These are phyloP conservation scores for Epizoanthus rinbou DNA, from an alignment of 92 coral and sea anemone species.

Conservation along the genomic window DNA sequence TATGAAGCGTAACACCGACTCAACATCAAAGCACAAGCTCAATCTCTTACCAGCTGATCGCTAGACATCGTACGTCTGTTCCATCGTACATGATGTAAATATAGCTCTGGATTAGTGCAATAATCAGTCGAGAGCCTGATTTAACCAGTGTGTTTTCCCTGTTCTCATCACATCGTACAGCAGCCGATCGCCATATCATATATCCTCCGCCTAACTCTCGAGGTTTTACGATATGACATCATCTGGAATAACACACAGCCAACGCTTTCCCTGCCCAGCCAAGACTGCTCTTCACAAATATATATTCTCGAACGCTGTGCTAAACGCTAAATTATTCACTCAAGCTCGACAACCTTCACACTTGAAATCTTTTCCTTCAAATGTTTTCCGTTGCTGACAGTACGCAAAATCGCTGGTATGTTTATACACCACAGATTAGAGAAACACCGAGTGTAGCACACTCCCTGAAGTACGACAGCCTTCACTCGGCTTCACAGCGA, in stretches of 20 bases:
- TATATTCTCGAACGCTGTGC: constrained; percentile 10
- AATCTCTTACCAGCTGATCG: constrained; percentile 28
- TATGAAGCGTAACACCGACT: background rate
- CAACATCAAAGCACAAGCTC: background rate
- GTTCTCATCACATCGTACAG: constrained; percentile 8
- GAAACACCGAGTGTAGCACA: background rate
- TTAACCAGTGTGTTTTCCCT: background rate
- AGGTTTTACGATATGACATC: constrained; percentile 34
- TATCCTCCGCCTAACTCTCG: constrained; percentile 20
- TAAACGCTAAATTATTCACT: constrained; percentile 23
- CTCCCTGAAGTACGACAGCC: constrained; percentile 38
- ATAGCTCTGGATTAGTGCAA: background rate
- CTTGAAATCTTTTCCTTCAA: background rate
- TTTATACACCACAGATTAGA: background rate
- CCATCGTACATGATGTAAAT: constrained; percentile 27
- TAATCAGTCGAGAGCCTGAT: background rate
- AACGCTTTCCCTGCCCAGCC: background rate
- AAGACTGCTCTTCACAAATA: constrained; percentile 11
- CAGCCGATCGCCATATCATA: constrained; percentile 1
- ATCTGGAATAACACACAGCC: background rate
- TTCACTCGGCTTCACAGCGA: constrained; percentile 3
- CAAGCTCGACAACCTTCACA: background rate
- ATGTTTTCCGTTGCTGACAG: background rate
- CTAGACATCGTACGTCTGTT: background rate
- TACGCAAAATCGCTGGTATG: background rate